Evolutionary conservation across 2,888 invertebrate genomes (phyloP), one percentile per base, ranked within the genome.

Genomic region (Cheilosia vulpina): DNA sequence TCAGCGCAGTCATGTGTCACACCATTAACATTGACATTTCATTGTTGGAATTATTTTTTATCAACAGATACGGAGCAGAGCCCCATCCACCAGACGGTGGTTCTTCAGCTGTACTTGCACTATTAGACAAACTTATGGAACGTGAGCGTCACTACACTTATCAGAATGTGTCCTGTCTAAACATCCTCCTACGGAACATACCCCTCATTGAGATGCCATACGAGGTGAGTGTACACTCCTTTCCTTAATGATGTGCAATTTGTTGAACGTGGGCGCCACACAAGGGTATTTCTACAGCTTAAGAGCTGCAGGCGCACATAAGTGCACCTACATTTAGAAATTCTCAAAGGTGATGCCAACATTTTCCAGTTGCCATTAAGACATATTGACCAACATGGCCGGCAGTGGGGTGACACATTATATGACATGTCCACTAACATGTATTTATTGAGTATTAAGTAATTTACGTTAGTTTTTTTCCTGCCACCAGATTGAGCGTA

Each of bases 131-230:
- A 90, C 91, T 96, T 4, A 93, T 93, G 73, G 95, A 95, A 87
- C 90, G 90, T 79, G 94, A 93, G 80, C 94, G 94, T 72, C 92
- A 94, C 82, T 96, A 96, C 90, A 95, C 95, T 0, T 95, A 94
- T 88, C 95, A 96, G 89, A 91, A 96, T 69, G 94, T 96, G 0
- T 93, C 94, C 3, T 96, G 96, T 89, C 92, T 96, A 17, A 95
- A 94, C 88, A 89, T 96, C 38, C 90, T 96, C 4, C 89, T 96
- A 62, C 93, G 96, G 89, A 95, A 94, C 4, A 93, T 96, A 15
- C 94, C 95, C 1, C 93, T 91, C 80, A 93, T 95, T 21, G 92
- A 91, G 87, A 92, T 95, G 84, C 93, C 94, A 53, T 92, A 89
- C 73, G 91, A 91, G 90, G 92, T 92, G 87, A 89, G 89, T 87